A percentile compares a stretch with the other conserved stretches of the same genome.
phyloP scores from a whole-genome alignment of 1,140 invertebrate genomes.

The Bombus terrestris region DNA sequence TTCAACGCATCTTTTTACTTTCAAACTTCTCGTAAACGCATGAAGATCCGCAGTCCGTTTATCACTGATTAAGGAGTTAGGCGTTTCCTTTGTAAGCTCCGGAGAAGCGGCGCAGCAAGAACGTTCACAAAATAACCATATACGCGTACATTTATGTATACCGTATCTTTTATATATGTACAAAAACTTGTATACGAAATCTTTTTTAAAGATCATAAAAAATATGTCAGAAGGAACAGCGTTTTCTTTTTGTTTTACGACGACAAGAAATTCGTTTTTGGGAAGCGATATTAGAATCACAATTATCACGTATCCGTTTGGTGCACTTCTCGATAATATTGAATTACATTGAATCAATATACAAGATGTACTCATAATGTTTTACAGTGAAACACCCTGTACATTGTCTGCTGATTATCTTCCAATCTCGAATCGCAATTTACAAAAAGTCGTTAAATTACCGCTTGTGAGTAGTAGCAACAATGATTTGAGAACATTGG shows the following conservation, averaged over 20 bases:
- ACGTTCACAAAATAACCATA: constrained; percentile 48
- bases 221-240: constrained; percentile 59
- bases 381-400: not conserved
- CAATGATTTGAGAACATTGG: constrained; percentile 19
- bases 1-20: too few relatives aligned
- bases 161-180: constrained; percentile 48
- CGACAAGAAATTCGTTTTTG: constrained; percentile 31
- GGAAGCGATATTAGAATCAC: constrained; percentile 41
- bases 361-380: not conserved
- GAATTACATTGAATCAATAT: not conserved
- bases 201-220: constrained; percentile 55
- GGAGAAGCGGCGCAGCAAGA: constrained; percentile 23
- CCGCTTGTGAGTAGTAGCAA: not conserved
- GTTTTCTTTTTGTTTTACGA: constrained; percentile 3
- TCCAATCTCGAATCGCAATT: not conserved
- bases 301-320: constrained; percentile 8
- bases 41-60: too few relatives aligned
- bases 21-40: too few relatives aligned
- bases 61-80: constrained; percentile 15
- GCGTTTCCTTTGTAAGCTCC: constrained; percentile 29
- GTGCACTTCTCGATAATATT: not conserved
- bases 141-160: constrained; percentile 28
- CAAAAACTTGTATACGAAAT: constrained; percentile 61
- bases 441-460: not conserved
- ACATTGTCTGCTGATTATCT: not conserved